Conservation (phyloP, 2,888 invertebrate genomes). For the Limenitis camilla region DNA sequence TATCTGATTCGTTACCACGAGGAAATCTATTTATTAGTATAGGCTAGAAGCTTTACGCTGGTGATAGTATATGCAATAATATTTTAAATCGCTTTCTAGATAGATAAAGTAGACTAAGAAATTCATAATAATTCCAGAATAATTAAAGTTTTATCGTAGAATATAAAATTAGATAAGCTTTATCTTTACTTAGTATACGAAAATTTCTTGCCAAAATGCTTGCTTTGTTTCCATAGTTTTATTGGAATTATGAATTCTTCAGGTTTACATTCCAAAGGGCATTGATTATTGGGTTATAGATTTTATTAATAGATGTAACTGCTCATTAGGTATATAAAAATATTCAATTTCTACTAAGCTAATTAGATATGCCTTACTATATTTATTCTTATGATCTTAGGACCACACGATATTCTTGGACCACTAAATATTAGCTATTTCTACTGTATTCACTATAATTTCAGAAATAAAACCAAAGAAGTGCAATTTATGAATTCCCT, state of each 20-base stretch:
- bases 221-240: conserved; percentile 1
- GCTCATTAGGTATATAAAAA: not conserved
- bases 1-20: conserved; percentile 12
- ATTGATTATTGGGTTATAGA: not conserved
- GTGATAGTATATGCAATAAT: conserved; percentile 13
- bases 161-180: conserved; percentile 6
- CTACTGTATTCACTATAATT: conserved; percentile 6
- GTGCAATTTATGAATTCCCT: not conserved
- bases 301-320: not conserved
- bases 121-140: not conserved
- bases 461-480: conserved; percentile 4
- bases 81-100: not conserved
- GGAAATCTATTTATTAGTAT: not conserved
- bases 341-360: not conserved
- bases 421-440: conserved; percentile 13
- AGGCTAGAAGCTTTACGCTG: conserved; percentile 2
- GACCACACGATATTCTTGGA: conserved; percentile 18
- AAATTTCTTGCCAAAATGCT: conserved; percentile 38
- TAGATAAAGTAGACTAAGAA: not conserved
- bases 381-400: conserved; percentile 20
- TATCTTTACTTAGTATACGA: conserved; percentile 19
- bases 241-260: conserved; percentile 4
- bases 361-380: not conserved
- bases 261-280: conserved; percentile 7
- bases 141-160: conserved; percentile 2